A percentile compares a stretch with the other conserved stretches of the same genome.
Conservation (phyloP, 2,888 invertebrate genomes). For the Drymonia ruficornis region DNA sequence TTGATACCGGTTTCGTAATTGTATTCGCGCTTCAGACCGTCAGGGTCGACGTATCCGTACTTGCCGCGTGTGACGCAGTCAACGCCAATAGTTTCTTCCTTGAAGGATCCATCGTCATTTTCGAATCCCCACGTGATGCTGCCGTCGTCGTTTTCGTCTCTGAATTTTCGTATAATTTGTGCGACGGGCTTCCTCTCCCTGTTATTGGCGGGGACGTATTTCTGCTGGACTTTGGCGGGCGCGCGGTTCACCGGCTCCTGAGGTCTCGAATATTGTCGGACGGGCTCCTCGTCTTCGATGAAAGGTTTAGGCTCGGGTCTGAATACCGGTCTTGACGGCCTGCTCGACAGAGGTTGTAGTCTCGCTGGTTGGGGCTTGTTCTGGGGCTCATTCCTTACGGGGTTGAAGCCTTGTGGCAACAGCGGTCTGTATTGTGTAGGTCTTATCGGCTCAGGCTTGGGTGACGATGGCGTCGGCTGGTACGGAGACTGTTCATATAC, state of each 20-base stretch:
- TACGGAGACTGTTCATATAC: conserved; percentile 73
- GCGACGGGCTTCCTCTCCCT: conserved; percentile 88
- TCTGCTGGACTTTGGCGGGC: conserved; percentile 71
- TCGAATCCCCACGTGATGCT: conserved; percentile 95
- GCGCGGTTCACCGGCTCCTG: conserved; percentile 68
- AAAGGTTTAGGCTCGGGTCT: conserved; percentile 78
- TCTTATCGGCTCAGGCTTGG: conserved; percentile 71
- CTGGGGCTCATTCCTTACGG: conserved; percentile 67
- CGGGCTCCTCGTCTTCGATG: conserved; percentile 73
- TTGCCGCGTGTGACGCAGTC: conserved; percentile 91
- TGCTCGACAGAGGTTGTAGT: conserved; percentile 74
- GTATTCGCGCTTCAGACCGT: conserved; percentile 92
- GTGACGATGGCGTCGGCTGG: conserved; percentile 67
- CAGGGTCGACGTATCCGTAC: conserved; percentile 94
- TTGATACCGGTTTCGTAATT: conserved; percentile 92
- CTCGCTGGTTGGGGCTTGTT: conserved; percentile 73
- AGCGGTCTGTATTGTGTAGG: conserved; percentile 78
- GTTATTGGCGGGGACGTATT: conserved; percentile 66
- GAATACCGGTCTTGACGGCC: conserved; percentile 82
- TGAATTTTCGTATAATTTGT: conserved; percentile 88
- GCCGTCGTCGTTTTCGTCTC: conserved; percentile 92
- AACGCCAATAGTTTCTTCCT: conserved; percentile 92
- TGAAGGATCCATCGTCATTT: conserved; percentile 94
- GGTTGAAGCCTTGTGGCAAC: conserved; percentile 67
- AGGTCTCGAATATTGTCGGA: conserved; percentile 77